Evolutionary conservation across 2,888 invertebrate species (phyloP).

Genomic region (Melinaea menophilus): DNA sequence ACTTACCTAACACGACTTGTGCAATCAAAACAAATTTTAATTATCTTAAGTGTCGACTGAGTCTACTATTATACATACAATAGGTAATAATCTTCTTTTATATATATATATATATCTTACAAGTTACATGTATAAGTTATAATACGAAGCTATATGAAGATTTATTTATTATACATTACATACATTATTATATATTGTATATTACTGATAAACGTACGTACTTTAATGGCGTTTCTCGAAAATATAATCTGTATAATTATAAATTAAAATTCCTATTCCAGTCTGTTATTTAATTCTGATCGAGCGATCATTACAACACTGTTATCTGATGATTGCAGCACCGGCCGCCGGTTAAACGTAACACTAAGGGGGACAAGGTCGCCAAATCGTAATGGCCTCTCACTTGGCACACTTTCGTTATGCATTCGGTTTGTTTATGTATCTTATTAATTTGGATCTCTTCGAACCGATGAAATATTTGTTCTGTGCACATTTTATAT

Average conservation of each 20-base stretch:
- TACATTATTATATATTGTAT: too few relatives aligned
- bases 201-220: too few relatives aligned
- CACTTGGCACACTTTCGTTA: constrained; percentile 63
- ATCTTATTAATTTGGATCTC: too few relatives aligned
- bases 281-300: not conserved
- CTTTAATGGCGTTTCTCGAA: too few relatives aligned
- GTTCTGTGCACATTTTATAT: too few relatives aligned
- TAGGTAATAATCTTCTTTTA: constrained; percentile 7
- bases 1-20: constrained; percentile 20
- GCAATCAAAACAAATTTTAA: constrained; percentile 19
- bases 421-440: constrained; percentile 42
- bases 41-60: constrained; percentile 16
- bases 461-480: too few relatives aligned
- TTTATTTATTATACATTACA: too few relatives aligned
- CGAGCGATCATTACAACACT: not conserved
- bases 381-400: constrained; percentile 42
- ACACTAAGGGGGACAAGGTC: constrained; percentile 56
- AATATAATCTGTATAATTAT: not conserved
- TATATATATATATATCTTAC: not conserved
- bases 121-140: too few relatives aligned
- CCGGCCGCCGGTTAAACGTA: constrained; percentile 27
- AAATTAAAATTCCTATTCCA: not conserved
- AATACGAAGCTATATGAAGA: too few relatives aligned
- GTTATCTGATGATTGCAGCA: constrained; percentile 3
- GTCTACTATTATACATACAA: constrained; percentile 15